These are phyloP conservation scores for Sitobion miscanthi DNA, from an alignment of 1,140 invertebrate genomes.

Conservation along the genomic window DNA sequence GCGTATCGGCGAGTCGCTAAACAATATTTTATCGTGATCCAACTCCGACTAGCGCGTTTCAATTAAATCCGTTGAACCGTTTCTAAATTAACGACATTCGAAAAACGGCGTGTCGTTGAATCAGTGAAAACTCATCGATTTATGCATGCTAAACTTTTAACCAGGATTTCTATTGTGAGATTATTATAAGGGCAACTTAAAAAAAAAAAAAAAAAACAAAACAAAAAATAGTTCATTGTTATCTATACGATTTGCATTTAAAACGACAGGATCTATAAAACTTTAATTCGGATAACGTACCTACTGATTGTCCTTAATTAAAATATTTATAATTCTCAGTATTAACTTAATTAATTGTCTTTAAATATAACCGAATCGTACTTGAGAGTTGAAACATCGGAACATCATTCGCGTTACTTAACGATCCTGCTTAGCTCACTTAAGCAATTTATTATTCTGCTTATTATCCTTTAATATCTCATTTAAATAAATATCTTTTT, in stretches of 20 bases:
- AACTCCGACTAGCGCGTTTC: neutral
- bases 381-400: neutral
- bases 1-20: neutral
- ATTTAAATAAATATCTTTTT: neutral
- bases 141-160: conserved; percentile 25
- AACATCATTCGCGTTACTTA: neutral
- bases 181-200: neutral
- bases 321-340: neutral
- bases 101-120: neutral
- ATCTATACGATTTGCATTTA: neutral
- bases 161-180: neutral
- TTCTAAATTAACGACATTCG: neutral
- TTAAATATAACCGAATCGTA: neutral
- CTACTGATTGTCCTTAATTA: neutral
- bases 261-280: neutral
- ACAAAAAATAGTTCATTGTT: neutral
- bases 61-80: conserved; percentile 37
- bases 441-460: conserved; percentile 4
- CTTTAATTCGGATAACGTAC: neutral
- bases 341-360: neutral
- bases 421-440: neutral
- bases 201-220: neutral
- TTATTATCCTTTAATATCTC: neutral
- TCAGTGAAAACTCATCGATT: neutral
- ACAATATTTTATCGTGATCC: conserved; percentile 31